Percentiles rank a stretch among this genome's conserved stretches.
Conservation (phyloP, 2,113 vertebrate species). For the Chaetodon trifascialis region DNA sequence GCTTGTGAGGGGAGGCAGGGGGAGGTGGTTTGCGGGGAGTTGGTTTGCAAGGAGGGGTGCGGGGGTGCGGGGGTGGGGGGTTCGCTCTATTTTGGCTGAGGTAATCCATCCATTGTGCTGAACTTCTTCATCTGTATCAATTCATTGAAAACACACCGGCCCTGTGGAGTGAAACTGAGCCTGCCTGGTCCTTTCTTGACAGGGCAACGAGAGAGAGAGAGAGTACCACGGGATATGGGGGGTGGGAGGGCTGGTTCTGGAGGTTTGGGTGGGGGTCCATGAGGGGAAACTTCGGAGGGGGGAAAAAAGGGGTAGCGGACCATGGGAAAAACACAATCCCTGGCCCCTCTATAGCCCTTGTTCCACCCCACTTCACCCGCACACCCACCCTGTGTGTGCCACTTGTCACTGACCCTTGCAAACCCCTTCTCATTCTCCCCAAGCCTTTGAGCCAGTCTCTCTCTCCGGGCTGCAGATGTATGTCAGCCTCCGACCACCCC, state of each 20-base stretch:
- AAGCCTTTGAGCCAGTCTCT: constrained; percentile 75
- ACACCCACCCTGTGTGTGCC: constrained; percentile 75
- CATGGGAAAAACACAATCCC: constrained; percentile 87
- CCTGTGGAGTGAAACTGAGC: constrained; percentile 89
- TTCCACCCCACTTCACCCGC: constrained; percentile 86
- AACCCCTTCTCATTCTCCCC: constrained; percentile 67
- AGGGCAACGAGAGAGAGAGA: constrained; percentile 50
- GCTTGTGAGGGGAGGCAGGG: constrained; percentile 27
- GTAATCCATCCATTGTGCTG: constrained; percentile 87
- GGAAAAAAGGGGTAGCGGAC: constrained; percentile 77
- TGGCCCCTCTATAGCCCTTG: constrained; percentile 80
- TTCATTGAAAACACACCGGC: constrained; percentile 86
- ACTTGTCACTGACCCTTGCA: constrained; percentile 87
- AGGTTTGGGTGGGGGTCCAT: constrained; percentile 39
- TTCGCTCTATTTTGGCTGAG: constrained; percentile 78
- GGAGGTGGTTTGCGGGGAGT: not conserved
- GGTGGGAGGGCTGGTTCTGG: constrained; percentile 1
- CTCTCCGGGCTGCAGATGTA: constrained; percentile 72
- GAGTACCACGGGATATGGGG: not conserved
- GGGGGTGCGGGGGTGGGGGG: not conserved
- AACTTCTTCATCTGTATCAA: constrained; percentile 89
- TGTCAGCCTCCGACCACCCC: constrained; percentile 5
- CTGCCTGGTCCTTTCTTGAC: constrained; percentile 81
- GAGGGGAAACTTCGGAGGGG: constrained; percentile 26
- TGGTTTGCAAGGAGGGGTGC: not conserved